phyloP scores from a whole-genome alignment of 92 coral and sea anemone genomes.

The Scolanthus callimorphus region DNA sequence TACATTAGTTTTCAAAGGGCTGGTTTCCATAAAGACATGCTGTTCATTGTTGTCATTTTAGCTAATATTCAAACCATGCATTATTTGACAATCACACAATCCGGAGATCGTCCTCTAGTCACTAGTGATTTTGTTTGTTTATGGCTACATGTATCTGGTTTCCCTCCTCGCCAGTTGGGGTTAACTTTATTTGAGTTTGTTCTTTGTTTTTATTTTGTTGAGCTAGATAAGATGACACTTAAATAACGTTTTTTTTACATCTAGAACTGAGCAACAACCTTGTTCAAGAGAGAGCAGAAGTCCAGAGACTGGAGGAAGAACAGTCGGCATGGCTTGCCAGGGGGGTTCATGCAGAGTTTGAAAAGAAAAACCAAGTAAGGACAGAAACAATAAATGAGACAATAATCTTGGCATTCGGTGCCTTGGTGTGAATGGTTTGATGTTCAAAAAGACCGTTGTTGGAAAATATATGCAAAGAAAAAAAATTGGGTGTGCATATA shows the following conservation, averaged over 20 bases:
- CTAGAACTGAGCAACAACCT: constrained; percentile 59
- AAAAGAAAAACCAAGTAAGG: constrained; percentile 89
- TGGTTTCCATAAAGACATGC: too few species aligned
- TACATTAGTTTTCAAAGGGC: too few species aligned
- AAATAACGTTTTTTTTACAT: neutral
- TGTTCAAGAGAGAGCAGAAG: constrained; percentile 66
- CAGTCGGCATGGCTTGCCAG: constrained; percentile 87
- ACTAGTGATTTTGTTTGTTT: neutral
- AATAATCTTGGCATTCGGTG: too few species aligned
- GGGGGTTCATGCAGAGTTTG: constrained; percentile 98
- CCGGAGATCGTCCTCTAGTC: neutral
- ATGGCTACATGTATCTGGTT: neutral
- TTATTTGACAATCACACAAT: too few species aligned
- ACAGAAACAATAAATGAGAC: too few species aligned
- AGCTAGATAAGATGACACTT: neutral
- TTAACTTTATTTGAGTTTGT: neutral
- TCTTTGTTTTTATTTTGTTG: neutral
- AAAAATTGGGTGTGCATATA: too few species aligned
- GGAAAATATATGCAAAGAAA: too few species aligned
- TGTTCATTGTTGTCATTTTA: too few species aligned
- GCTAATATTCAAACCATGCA: too few species aligned
- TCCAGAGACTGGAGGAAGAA: constrained; percentile 73
- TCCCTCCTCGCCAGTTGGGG: too few species aligned
- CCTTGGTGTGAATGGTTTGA: too few species aligned
- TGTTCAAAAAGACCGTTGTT: too few species aligned